Conservation (phyloP, 2,113 vertebrate genomes). For the Philantomba maxwellii region DNA sequence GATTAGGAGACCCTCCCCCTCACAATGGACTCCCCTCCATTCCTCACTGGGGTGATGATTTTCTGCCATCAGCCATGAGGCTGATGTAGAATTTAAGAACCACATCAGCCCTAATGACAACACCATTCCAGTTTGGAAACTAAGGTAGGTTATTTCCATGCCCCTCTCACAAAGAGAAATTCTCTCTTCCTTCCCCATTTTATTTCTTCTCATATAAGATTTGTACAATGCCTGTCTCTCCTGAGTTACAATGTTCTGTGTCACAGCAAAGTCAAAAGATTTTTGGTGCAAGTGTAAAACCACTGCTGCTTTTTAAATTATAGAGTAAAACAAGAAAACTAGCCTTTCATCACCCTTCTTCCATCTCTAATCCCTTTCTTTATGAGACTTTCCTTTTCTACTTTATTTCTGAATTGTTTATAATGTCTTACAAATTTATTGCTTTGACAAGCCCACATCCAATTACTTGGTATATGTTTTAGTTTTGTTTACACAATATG, state of each 20-base stretch:
- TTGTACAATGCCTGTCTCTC: background rate
- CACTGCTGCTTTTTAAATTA: background rate
- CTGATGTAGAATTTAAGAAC: background rate
- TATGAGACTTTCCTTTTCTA: background rate
- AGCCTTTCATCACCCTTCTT: background rate
- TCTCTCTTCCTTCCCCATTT: background rate
- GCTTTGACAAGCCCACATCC: background rate
- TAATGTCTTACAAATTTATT: background rate
- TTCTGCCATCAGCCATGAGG: background rate
- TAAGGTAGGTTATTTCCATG: background rate
- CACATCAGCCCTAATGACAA: background rate
- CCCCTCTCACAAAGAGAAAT: background rate
- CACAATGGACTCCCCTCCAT: background rate
- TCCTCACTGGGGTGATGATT: background rate
- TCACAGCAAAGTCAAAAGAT: background rate
- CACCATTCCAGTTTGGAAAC: background rate
- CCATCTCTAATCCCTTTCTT: background rate
- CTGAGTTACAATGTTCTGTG: background rate
- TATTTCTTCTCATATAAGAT: background rate
- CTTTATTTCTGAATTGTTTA: conserved; percentile 12
- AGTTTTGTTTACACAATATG: background rate
- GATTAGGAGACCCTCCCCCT: background rate
- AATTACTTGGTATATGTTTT: background rate
- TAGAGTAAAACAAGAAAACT: background rate
- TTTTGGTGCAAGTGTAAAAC: background rate